Evolutionary conservation across 2,797 vertebrate genomes (phyloP), one percentile per base, ranked within the genome.

Genomic region (Neosalanx taihuensis): DNA sequence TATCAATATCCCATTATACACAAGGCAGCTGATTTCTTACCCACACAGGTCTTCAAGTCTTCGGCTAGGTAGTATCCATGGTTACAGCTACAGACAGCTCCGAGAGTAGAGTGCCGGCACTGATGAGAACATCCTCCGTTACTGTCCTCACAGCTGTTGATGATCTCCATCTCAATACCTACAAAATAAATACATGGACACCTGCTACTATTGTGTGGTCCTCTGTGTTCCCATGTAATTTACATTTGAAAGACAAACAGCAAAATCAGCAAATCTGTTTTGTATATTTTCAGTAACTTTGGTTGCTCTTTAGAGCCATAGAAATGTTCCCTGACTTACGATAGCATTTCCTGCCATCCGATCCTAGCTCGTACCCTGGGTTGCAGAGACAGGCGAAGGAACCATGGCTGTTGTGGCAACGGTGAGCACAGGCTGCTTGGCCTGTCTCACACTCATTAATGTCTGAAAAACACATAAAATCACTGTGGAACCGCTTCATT

Each of bases 131-230:
- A 96, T 73, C 93, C 94, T 0, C 94, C 93, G 0, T 94, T 95
- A 79, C 72, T 71, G 9, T 76, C 67, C 61, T 94, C 94, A 0
- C 95, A 96, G 72, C 93, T 94, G 79, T 95, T 94, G 30, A 96
- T 92, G 0, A 95, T 92, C 83, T 96, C 95, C 90, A 96, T 94
- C 81, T 94, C 94, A 26, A 95, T 94, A 29, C 94, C 94, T 95
- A 88, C 1, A 57, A 73, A 5, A n/a, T 17, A 73, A 53, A 17
- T 6, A 53, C 18, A 51, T 51, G 49, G 49, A 51, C 12, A 41
- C 37, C 10, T 41, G 37, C 5, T 41, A 41, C 37, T 41, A 6
- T 41, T 41, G 37, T 41, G 37, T 41, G 37, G 37, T 41, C 9
- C 2, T 41, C 1, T 53, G 18, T 53, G 51, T 53, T 53, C 4